phyloP scores from a whole-genome alignment of 1,140 invertebrate genomes.

The Atta texana region DNA sequence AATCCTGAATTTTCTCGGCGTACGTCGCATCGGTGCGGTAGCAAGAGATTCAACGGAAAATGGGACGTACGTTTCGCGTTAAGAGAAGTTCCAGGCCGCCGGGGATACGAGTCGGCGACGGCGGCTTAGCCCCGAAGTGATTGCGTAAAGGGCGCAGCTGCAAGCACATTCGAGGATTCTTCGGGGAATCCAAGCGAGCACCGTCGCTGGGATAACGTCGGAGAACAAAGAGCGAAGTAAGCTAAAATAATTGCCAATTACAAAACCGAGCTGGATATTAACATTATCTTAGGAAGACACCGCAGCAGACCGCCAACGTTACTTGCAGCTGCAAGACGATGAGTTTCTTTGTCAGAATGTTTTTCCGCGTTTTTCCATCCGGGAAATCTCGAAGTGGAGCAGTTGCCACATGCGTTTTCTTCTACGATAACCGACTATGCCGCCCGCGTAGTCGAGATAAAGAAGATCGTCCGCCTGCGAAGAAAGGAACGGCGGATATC shows the following conservation, averaged over 20 bases:
- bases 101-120: conserved; percentile 33
- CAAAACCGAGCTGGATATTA: conserved; percentile 79
- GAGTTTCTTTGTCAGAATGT: conserved; percentile 58
- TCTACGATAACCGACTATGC: conserved; percentile 62
- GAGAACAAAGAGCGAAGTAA: conserved; percentile 78
- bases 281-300: conserved; percentile 76
- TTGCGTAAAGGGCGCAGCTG: conserved; percentile 70
- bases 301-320: conserved; percentile 30
- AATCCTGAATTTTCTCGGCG: conserved; percentile 39
- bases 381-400: conserved; percentile 40
- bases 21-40: neutral
- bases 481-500: conserved; percentile 19
- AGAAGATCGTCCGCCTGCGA: conserved; percentile 55
- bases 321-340: conserved; percentile 44
- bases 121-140: conserved; percentile 45
- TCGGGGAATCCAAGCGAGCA: conserved; percentile 56
- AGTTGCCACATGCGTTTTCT: conserved; percentile 52
- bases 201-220: conserved; percentile 66
- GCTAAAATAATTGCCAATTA: conserved; percentile 82
- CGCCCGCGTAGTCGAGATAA: conserved; percentile 60
- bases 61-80: conserved; percentile 33
- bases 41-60: conserved; percentile 26
- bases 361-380: conserved; percentile 43
- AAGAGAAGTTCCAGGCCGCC: conserved; percentile 55
- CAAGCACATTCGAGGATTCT: conserved; percentile 66